These are phyloP conservation scores for Caenorhabditis drosophilae DNA, from an alignment of 2,888 invertebrate genomes.

Conservation along the genomic window DNA sequence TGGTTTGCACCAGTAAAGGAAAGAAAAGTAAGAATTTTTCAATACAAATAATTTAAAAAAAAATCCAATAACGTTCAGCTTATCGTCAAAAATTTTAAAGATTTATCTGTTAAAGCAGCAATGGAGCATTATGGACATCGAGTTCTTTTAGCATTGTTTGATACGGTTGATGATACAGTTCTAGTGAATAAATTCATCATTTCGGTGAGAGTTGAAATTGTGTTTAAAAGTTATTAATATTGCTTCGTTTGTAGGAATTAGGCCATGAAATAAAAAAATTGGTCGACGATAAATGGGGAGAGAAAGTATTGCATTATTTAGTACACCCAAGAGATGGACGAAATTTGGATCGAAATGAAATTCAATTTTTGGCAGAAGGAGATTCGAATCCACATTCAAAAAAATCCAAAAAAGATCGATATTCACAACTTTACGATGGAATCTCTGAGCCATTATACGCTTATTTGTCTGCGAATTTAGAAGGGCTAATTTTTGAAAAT, in stretches of 20 bases:
- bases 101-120: conserved; percentile 81
- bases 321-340: conserved; percentile 82
- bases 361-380: conserved; percentile 75
- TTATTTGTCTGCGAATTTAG: conserved; percentile 64
- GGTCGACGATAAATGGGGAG: conserved; percentile 80
- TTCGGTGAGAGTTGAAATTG: conserved; percentile 70
- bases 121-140: conserved; percentile 85
- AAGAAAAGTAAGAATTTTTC: conserved; percentile 49
- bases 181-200: conserved; percentile 81
- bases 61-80: conserved; percentile 39
- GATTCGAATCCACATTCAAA: conserved; percentile 47
- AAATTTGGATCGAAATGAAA: conserved; percentile 83
- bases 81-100: conserved; percentile 86
- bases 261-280: conserved; percentile 60
- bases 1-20: conserved; percentile 80
- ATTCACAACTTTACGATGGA: conserved; percentile 55
- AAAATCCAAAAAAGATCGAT: conserved; percentile 44
- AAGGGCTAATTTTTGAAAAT: conserved; percentile 55
- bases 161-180: conserved; percentile 89
- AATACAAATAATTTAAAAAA: not conserved
- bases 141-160: conserved; percentile 80
- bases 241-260: conserved; percentile 50
- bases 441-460: conserved; percentile 54
- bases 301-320: conserved; percentile 83
- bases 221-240: no score